Percentiles rank a stretch among this genome's conserved stretches.
Evolutionary conservation across 2,113 vertebrate species (phyloP).

Genomic region (Ageneiosus marmoratus): DNA sequence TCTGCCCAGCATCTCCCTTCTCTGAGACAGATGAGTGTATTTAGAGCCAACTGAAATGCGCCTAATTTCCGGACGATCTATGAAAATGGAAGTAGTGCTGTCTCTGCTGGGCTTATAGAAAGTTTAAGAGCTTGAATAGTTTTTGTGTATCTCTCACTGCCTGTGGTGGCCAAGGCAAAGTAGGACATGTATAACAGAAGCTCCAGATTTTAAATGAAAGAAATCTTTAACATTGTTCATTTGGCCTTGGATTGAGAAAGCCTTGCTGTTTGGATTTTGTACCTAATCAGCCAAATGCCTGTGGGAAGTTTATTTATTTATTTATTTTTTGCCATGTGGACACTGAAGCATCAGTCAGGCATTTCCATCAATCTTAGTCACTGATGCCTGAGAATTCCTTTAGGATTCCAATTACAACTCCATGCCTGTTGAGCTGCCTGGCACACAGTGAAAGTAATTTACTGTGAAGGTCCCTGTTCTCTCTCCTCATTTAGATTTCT

Average conservation of each 20-base stretch:
- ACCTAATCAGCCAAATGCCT: slow-evolving; percentile 24
- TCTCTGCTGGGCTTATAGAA: slow-evolving; percentile 38
- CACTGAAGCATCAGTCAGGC: slow-evolving; percentile 44
- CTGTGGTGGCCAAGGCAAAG: slow-evolving; percentile 9
- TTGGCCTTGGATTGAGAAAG: slow-evolving; percentile 3
- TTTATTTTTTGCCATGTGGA: background rate
- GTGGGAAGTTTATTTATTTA: background rate
- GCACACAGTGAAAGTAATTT: slow-evolving; percentile 47
- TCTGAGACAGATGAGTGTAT: slow-evolving; percentile 38
- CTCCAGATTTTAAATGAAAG: slow-evolving; percentile 17
- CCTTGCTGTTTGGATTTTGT: slow-evolving; percentile 7
- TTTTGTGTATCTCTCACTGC: slow-evolving; percentile 23
- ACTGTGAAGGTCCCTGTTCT: slow-evolving; percentile 44
- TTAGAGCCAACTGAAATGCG: slow-evolving; percentile 16
- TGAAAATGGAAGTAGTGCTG: slow-evolving; percentile 32
- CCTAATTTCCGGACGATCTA: slow-evolving; percentile 36
- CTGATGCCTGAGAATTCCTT: slow-evolving; percentile 43
- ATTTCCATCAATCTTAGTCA: slow-evolving; percentile 48
- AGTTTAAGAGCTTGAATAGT: slow-evolving; percentile 7
- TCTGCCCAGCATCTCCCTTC: slow-evolving; percentile 31
- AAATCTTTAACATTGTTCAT: background rate
- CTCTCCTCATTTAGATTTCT: slow-evolving; percentile 39
- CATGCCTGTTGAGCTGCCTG: slow-evolving; percentile 13
- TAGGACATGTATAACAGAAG: background rate
- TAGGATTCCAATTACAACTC: slow-evolving; percentile 55